phyloP scores from a whole-genome alignment of 2,888 invertebrate species.

The Agrotis ipsilon region DNA sequence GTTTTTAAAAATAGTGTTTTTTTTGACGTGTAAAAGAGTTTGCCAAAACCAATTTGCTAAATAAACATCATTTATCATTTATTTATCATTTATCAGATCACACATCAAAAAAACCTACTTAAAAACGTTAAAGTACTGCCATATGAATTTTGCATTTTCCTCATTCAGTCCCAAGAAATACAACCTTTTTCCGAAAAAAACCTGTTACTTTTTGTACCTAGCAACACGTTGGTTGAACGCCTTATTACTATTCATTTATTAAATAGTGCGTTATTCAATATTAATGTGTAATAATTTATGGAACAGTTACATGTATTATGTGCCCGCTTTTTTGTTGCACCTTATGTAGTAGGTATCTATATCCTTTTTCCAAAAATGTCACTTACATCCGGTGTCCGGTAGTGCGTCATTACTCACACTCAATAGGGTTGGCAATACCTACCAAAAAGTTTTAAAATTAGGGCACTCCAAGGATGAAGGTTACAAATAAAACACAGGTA shows the following conservation, averaged over 20 bases:
- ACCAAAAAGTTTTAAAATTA: background rate
- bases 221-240: slow-evolving; percentile 4
- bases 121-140: background rate
- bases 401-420: slow-evolving; percentile 65
- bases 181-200: slow-evolving; percentile 16
- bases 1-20: too few relatives aligned
- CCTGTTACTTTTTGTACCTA: slow-evolving; percentile 19
- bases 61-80: too few relatives aligned
- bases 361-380: slow-evolving; percentile 76
- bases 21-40: too few relatives aligned
- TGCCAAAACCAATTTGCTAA: too few relatives aligned
- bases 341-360: slow-evolving; percentile 53
- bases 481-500: too few relatives aligned
- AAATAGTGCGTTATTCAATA: slow-evolving; percentile 21
- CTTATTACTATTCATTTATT: slow-evolving; percentile 26
- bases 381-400: slow-evolving; percentile 70
- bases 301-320: slow-evolving; percentile 40
- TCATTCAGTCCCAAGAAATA: slow-evolving; percentile 24
- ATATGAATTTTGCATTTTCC: background rate
- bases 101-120: too few relatives aligned
- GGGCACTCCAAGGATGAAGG: slow-evolving; percentile 2
- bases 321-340: slow-evolving; percentile 29
- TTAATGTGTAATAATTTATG: slow-evolving; percentile 38
- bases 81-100: too few relatives aligned
- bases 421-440: slow-evolving; percentile 42